Evolutionary conservation across 2,888 invertebrate species (phyloP).

Genomic region (Argyresthia albistria): DNA sequence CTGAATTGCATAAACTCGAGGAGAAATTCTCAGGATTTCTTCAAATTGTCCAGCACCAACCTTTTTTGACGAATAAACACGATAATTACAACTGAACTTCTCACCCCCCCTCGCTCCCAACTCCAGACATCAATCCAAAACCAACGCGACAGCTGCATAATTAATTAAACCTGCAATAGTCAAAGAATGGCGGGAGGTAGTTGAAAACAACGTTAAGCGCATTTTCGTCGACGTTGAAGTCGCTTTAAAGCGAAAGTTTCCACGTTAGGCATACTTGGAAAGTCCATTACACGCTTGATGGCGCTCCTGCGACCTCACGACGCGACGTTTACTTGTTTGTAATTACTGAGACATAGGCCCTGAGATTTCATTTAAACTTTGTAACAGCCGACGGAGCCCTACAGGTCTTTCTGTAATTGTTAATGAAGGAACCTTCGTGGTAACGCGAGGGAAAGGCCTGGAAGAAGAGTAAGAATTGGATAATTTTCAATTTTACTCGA

Average conservation of each 20-base stretch:
- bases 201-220: conserved; percentile 66
- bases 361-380: conserved; percentile 29
- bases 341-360: conserved; percentile 58
- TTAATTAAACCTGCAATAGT: conserved; percentile 53
- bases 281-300: conserved; percentile 62
- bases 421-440: conserved; percentile 11
- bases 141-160: conserved; percentile 29
- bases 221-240: conserved; percentile 59
- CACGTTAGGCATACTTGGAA: conserved; percentile 68
- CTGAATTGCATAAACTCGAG: too few relatives aligned
- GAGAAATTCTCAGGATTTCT: too few relatives aligned
- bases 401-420: conserved; percentile 45
- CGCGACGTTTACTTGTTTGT: conserved; percentile 47
- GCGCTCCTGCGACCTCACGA: background rate
- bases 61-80: too few relatives aligned
- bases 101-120: too few relatives aligned
- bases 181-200: conserved; percentile 43
- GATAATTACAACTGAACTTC: too few relatives aligned
- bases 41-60: too few relatives aligned
- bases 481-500: too few relatives aligned
- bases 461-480: too few relatives aligned
- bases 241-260: conserved; percentile 57
- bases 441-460: too few relatives aligned
- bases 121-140: too few relatives aligned
- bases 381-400: conserved; percentile 39